These are phyloP conservation scores for Hafferia zeledoni DNA, from an alignment of 2,797 vertebrate genomes.

Conservation along the genomic window DNA sequence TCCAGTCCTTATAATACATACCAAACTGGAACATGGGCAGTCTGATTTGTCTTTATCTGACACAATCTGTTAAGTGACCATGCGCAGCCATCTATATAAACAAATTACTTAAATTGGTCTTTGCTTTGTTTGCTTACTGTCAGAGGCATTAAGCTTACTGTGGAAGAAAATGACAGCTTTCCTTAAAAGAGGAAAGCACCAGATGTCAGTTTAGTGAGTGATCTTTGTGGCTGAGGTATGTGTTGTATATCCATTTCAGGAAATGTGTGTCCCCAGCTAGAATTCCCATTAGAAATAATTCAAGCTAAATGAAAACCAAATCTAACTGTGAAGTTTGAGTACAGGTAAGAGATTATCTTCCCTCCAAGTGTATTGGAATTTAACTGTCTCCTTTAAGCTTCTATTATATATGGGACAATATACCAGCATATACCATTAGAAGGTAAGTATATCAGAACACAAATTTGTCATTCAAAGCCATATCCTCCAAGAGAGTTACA, in stretches of 20 bases:
- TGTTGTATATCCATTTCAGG: neutral
- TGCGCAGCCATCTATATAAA: neutral
- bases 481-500: neutral
- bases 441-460: neutral
- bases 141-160: neutral
- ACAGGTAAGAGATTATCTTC: neutral
- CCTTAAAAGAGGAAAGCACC: neutral
- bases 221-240: neutral
- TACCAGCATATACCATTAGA: neutral
- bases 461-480: neutral
- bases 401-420: neutral
- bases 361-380: neutral
- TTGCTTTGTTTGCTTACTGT: neutral
- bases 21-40: neutral
- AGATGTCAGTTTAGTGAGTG: neutral
- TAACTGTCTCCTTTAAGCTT: neutral
- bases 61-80: neutral
- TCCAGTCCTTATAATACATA: neutral
- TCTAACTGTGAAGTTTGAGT: neutral
- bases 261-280: neutral
- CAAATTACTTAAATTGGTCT: neutral
- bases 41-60: neutral
- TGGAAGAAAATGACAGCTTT: neutral
- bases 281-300: neutral
- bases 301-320: neutral